Base-by-base conservation (phyloP, 2,113 vertebrate genomes). In the Rhadina sibilatrix region DNA sequence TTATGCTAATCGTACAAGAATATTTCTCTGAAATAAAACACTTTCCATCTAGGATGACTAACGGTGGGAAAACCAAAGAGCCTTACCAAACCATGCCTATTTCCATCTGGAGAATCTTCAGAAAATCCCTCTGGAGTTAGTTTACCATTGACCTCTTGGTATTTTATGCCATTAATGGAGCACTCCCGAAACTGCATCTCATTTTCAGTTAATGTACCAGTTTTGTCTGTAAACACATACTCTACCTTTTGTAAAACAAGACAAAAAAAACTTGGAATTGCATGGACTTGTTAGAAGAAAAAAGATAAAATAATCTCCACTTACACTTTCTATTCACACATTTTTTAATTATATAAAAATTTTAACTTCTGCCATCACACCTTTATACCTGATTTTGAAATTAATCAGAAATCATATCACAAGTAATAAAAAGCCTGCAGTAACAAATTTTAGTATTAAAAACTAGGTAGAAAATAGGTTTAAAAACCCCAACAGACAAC, bases 121-220 rank as follows among this genome's bases (percentile, higher is more conserved):
- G 98, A 99, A 97, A 99, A 97, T 63, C 99, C 99, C 94, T 99
- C 99, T 12, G 99, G 98, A 49, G 99, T 97, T 52, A 99, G 98
- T 97, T 98, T 99, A 76, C 99, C 98, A 61, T 99, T 99, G 82
- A 99, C 98, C 97, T 99, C 99, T 94, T 99, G 98, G 97, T 99
- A 99, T 89, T 99, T 99, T 80, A 98, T 94, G 74, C 99, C 99
- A 79, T 99, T 99, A 95, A 99, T 98, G 61, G 99, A 99, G 94
- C 99, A 99, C 94, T 99, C 99, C 6, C 99, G 99, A 97, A 99
- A 99, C 35, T 99, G 99, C 99, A 99, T 99, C 97, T 99, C 99
- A 64, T 99, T 99, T 98, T 99, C 99, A n/a, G 99, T 99, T 77
- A 99, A 96, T 5, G 99, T 99, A 44, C 99, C 99, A 0, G 99